Evolutionary conservation across 1,140 invertebrate species (phyloP).

Genomic region (Heliconius hewitsoni): DNA sequence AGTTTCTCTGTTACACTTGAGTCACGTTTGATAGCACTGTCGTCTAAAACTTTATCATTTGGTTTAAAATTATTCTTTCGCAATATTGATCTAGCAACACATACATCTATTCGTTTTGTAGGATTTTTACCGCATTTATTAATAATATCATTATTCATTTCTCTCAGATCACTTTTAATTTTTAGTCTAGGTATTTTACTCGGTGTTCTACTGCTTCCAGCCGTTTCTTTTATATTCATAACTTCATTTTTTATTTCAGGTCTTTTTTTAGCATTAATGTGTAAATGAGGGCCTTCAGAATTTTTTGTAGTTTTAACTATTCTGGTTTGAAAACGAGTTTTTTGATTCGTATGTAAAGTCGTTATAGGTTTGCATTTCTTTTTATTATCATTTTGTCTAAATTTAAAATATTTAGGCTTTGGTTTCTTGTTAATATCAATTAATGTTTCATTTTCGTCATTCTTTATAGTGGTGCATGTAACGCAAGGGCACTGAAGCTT

Average conservation of each 20-base stretch:
- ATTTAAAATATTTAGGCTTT: slow-evolving; percentile 7
- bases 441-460: background rate
- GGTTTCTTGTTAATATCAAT: background rate
- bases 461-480: background rate
- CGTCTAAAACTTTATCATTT: slow-evolving; percentile 40
- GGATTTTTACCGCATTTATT: background rate
- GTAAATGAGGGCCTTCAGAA: background rate
- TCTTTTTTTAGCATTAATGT: slow-evolving; percentile 39
- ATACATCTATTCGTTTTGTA: slow-evolving; percentile 22
- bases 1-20: slow-evolving; percentile 38
- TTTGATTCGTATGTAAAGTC: background rate
- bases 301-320: background rate
- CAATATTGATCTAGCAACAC: slow-evolving; percentile 11
- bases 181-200: slow-evolving; percentile 58
- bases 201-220: slow-evolving; percentile 32
- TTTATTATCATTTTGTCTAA: background rate
- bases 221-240: slow-evolving; percentile 27
- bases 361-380: background rate
- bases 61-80: slow-evolving; percentile 16
- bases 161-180: slow-evolving; percentile 22
- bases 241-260: slow-evolving; percentile 47
- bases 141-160: background rate
- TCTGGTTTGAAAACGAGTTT: background rate
- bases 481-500: background rate
- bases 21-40: slow-evolving; percentile 40